Evolutionary conservation across 2,888 invertebrate species (phyloP), one percentile per base, ranked within the genome.

Genomic region (Oxycera nigricornis): DNA sequence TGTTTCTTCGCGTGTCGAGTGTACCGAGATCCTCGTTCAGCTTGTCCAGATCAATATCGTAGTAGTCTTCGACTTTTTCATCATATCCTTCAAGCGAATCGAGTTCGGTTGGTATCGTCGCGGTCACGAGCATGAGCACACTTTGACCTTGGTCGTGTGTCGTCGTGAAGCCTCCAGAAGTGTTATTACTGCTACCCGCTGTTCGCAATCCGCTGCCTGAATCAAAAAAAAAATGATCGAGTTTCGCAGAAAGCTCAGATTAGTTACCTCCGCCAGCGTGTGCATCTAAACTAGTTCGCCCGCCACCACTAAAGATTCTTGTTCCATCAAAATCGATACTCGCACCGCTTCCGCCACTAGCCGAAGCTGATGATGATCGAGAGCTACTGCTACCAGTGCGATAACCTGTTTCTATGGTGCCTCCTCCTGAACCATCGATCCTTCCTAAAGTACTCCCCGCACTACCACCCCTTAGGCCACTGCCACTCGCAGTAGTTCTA

Each of bases 21-120:
- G 50, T 31, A 35, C 57, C 61, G 2, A 65, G 17, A 30, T 55
- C 74, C 14, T 61, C 62, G 55, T 75, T 73, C 14, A 75, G 50
- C 20, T 74, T 74, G 7, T 74, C 74, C 14, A 75, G 62, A 28
- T 75, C 73, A 11, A 75, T 70, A 67, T 76, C 76, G 50, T 67
- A 72, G 41, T 74, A 76, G 24, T 75, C 75, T 70, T 74, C 75
- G 26, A 61, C 62, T 62, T 52, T 68, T 55, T 68, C 73, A 41
- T 31, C 72, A 55, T 39, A 72, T 17, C 65, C 50, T 31, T 72
- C 73, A 17, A 75, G 59, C 6, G 62, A 72, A 57, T 73, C 72
- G 31, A 65, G 61, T 9, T 73, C 59, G 1, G 26, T n/a, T 59
- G 46, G 41, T n/a, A n/a, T n/a, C n/a, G 35, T 24, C 26, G 73